Conservation (phyloP, 1,140 invertebrate genomes). For the Platorchestia sp. region DNA sequence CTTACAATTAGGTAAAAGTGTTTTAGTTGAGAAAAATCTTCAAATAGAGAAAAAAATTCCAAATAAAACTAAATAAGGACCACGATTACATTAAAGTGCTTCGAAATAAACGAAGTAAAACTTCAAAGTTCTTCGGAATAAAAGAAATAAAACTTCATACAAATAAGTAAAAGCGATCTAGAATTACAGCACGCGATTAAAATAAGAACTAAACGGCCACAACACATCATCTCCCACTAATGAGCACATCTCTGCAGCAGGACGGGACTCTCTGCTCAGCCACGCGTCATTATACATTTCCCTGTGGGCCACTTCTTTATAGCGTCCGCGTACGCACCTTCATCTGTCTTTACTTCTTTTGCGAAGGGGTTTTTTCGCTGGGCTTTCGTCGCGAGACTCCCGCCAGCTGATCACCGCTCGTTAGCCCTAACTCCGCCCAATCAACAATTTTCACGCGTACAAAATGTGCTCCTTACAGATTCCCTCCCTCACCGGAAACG, state of each 20-base stretch:
- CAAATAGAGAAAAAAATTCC: too few species aligned
- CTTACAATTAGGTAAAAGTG: too few species aligned
- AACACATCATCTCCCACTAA: background rate
- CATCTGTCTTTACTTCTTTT: slow-evolving; percentile 28
- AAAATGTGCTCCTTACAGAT: slow-evolving; percentile 44
- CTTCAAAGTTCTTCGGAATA: too few species aligned
- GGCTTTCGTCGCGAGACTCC: slow-evolving; percentile 7
- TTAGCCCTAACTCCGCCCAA: slow-evolving; percentile 46
- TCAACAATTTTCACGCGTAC: slow-evolving; percentile 40
- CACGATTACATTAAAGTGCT: too few species aligned
- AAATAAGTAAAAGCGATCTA: background rate
- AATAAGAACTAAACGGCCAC: background rate
- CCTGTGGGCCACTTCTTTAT: background rate
- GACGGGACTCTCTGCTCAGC: background rate
- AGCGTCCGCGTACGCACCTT: background rate
- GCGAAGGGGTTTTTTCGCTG: background rate
- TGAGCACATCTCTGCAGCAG: background rate
- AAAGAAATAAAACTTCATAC: background rate
- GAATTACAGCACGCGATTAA: background rate
- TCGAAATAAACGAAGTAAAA: too few species aligned
- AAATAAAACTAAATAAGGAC: too few species aligned
- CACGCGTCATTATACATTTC: slow-evolving; percentile 22
- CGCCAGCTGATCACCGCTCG: slow-evolving; percentile 39
- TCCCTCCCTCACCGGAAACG: slow-evolving; percentile 33
- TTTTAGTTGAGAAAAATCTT: too few species aligned